Conservation (phyloP, 2,113 vertebrate species). For the Tragelaphus scriptus region DNA sequence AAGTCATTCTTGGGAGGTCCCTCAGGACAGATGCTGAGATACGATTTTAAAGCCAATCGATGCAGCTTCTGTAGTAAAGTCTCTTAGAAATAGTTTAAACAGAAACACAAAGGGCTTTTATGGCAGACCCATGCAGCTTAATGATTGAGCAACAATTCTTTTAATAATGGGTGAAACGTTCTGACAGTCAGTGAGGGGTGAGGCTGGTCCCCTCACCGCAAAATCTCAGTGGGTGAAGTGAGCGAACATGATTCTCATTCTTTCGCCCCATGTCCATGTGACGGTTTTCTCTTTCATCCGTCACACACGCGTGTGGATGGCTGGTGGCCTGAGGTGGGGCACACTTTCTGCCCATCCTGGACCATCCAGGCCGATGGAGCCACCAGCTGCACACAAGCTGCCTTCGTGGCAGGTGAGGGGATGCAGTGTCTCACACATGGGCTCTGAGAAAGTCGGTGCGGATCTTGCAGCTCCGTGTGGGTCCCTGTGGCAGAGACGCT, state of each 20-base stretch:
- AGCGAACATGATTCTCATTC: neutral
- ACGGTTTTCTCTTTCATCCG: rapidly evolving
- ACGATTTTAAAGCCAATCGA: neutral
- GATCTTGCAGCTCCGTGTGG: rapidly evolving
- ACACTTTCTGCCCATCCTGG: neutral
- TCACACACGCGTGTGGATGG: rapidly evolving
- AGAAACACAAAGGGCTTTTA: neutral
- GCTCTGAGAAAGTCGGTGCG: neutral
- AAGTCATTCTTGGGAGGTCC: neutral
- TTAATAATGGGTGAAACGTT: rapidly evolving
- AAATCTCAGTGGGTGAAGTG: neutral
- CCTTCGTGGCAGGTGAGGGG: neutral
- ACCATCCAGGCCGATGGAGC: neutral
- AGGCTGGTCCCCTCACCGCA: rapidly evolving
- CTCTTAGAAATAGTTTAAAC: neutral
- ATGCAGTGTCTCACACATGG: rapidly evolving
- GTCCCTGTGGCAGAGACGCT: neutral
- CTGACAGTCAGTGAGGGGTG: rapidly evolving
- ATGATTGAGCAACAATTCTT: too few species aligned
- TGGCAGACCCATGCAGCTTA: neutral
- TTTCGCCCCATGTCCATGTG: rapidly evolving
- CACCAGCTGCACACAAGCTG: rapidly evolving
- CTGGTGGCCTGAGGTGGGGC: neutral
- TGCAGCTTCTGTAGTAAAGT: neutral
- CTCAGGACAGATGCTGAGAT: neutral